Conservation (phyloP, 2,888 invertebrate species). For the Andrena fulva region DNA sequence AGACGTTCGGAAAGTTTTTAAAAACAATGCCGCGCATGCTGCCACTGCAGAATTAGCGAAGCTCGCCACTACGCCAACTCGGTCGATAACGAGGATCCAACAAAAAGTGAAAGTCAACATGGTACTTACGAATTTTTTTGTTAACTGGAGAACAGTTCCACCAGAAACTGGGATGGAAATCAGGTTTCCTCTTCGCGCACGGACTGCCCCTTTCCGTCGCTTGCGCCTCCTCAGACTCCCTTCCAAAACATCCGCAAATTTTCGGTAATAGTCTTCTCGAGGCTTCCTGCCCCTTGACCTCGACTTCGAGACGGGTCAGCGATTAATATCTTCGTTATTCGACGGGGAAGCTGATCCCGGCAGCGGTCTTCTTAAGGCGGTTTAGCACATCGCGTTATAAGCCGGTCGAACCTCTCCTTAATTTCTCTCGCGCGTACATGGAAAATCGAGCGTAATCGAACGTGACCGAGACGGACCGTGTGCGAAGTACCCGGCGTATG, state of each 20-base stretch:
- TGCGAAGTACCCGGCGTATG: background rate
- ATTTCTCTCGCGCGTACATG: background rate
- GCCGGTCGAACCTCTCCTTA: background rate
- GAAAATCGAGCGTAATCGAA: background rate
- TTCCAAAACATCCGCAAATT: conserved; percentile 19
- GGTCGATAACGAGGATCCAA: conserved; percentile 4
- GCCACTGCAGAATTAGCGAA: background rate
- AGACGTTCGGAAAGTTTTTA: background rate
- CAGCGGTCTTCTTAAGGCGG: background rate
- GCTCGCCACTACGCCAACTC: background rate
- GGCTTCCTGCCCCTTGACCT: background rate
- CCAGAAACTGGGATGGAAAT: conserved; percentile 3
- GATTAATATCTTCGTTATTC: background rate
- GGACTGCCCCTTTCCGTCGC: background rate
- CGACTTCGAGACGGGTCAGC: background rate
- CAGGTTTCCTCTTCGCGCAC: background rate
- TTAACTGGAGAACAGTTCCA: conserved; percentile 16
- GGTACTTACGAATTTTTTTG: conserved; percentile 39
- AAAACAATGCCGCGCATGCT: background rate
- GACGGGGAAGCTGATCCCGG: background rate
- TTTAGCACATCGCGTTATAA: conserved; percentile 21
- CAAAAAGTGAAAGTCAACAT: background rate
- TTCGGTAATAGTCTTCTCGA: background rate
- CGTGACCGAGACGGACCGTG: background rate
- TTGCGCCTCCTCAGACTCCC: background rate